Conservation (phyloP, 2,888 invertebrate species). For the Brachycybe producta region DNA sequence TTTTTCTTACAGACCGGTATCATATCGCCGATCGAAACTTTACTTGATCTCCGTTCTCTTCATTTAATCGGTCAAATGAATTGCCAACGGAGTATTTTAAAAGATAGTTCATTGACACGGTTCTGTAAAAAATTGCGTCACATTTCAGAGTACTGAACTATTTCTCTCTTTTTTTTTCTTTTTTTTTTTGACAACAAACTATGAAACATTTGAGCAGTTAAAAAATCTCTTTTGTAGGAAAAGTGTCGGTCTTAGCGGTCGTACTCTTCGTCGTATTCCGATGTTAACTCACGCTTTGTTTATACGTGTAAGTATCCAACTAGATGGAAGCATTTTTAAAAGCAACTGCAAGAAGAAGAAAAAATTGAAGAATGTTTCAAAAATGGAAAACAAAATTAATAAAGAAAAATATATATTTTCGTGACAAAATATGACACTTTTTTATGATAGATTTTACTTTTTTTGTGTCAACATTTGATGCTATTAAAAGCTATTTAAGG, state of each 20-base stretch:
- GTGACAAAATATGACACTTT: no score
- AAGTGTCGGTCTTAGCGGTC: slow-evolving; percentile 64
- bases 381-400: neutral
- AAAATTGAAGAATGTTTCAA: no score
- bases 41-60: slow-evolving; percentile 30
- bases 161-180: slow-evolving; percentile 12
- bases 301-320: slow-evolving; percentile 13
- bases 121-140: slow-evolving; percentile 38
- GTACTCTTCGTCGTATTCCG: slow-evolving; percentile 74
- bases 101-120: slow-evolving; percentile 31
- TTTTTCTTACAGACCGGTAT: slow-evolving; percentile 31
- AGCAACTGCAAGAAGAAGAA: no score
- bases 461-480: no score
- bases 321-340: no score
- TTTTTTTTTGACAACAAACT: no score
- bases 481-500: no score
- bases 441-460: no score
- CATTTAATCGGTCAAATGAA: slow-evolving; percentile 30
- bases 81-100: slow-evolving; percentile 26
- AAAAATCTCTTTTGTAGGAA: slow-evolving; percentile 31
- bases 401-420: neutral
- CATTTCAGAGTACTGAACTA: slow-evolving; percentile 29
- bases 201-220: no score
- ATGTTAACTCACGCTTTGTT: slow-evolving; percentile 58
- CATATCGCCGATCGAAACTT: slow-evolving; percentile 30